Percentiles rank a stretch among this genome's conserved stretches.
These are phyloP conservation scores for Cephus pygmeus DNA, from an alignment of 2,888 invertebrate genomes.

Conservation along the genomic window DNA sequence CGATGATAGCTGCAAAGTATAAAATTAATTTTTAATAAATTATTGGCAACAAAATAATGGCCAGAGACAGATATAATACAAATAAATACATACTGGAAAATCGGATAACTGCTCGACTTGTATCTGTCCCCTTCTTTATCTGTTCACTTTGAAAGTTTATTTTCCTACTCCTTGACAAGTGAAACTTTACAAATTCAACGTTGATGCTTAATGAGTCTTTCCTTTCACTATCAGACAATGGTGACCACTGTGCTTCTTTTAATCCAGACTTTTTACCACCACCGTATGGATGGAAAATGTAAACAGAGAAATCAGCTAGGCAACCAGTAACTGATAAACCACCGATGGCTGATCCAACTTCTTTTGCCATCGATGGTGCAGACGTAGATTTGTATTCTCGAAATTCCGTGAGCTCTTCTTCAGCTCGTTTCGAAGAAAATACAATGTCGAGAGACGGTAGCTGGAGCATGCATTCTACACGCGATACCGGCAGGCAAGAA, in stretches of 20 bases:
- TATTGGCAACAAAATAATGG: not conserved
- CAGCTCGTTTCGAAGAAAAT: conserved; percentile 91
- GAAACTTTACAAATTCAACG: conserved; percentile 97
- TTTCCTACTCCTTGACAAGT: conserved; percentile 91
- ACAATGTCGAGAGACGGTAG: conserved; percentile 97
- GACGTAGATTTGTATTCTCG: conserved; percentile 64
- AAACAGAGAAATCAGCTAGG: conserved; percentile 96
- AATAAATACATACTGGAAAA: conserved; percentile 80
- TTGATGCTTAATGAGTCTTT: conserved; percentile 96
- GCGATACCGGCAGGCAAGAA: conserved; percentile 93
- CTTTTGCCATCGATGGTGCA: conserved; percentile 50
- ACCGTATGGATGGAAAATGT: conserved; percentile 98
- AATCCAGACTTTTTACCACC: conserved; percentile 84
- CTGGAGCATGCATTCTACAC: conserved; percentile 95
- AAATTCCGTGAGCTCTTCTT: conserved; percentile 73
- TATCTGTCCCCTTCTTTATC: conserved; percentile 70
- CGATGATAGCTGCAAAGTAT: conserved; percentile 81
- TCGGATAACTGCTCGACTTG: conserved; percentile 87
- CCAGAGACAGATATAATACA: conserved; percentile 13
- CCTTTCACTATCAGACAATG: conserved; percentile 86
- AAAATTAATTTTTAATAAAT: not conserved
- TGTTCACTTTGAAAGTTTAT: conserved; percentile 77
- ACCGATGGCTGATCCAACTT: conserved; percentile 76
- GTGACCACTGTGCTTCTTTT: conserved; percentile 88
- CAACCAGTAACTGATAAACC: conserved; percentile 96